phyloP scores from a whole-genome alignment of 2,888 invertebrate species.

The Lepidochrysops patricia region DNA sequence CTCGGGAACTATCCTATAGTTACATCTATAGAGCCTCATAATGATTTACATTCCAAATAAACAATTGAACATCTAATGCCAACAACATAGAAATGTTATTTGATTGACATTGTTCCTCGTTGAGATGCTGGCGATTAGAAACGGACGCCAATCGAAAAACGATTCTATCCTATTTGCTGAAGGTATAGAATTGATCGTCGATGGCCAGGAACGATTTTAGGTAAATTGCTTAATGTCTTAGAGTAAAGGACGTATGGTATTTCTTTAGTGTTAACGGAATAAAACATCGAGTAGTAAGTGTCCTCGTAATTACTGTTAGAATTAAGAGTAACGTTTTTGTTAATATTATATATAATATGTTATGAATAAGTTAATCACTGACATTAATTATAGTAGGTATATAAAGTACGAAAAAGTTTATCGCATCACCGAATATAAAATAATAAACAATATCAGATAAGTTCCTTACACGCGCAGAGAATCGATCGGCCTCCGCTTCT shows the following conservation, averaged over 20 bases:
- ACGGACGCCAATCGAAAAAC: conserved; percentile 38
- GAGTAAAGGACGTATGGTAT: conserved; percentile 50
- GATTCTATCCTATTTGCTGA: conserved; percentile 45
- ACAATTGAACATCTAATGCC: conserved; percentile 11
- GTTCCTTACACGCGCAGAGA: conserved; percentile 7
- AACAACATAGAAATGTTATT: conserved; percentile 11
- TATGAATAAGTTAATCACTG: background rate
- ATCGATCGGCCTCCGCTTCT: background rate
- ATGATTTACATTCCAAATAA: conserved; percentile 3
- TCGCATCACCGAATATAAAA: background rate
- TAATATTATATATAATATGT: background rate
- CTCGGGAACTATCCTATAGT: conserved; percentile 69
- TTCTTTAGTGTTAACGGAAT: conserved; percentile 31
- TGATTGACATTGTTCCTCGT: conserved; percentile 2
- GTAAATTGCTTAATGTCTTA: conserved; percentile 66
- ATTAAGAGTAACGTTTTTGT: background rate
- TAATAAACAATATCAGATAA: conserved; percentile 2
- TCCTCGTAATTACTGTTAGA: background rate
- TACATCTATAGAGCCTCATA: conserved; percentile 11
- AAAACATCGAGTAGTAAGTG: background rate
- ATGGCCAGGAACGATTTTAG: conserved; percentile 40
- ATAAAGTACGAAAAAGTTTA: background rate
- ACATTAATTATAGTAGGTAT: too few relatives aligned
- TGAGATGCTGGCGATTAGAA: conserved; percentile 6
- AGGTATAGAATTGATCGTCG: conserved; percentile 29